Base-by-base conservation (phyloP, 2,113 vertebrate genomes). In the Sebastes fasciatus region DNA sequence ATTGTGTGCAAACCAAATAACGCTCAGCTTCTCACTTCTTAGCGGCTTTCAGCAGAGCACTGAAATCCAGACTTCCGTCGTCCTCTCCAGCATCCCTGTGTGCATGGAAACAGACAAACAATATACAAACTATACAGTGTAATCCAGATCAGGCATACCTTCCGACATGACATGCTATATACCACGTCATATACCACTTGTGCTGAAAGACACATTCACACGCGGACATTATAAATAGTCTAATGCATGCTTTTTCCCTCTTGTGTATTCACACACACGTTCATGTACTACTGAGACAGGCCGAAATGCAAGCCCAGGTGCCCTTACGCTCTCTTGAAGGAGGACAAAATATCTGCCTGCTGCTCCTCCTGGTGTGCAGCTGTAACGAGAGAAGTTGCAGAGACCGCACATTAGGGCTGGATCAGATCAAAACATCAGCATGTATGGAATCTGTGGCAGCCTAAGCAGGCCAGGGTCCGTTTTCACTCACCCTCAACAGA, bases 21-120 rank as follows among this genome's bases (percentile, higher is more conserved):
- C 6, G 3, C 11, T 13, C 5, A 45, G 40, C 1, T n/a, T 68
- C 92, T 93, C 72, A 98, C 97, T 94, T 96, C 91, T 98, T 98
- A 34, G 94, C n/a, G 0, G 95, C 94, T 92, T 97, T 98, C 48
- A 98, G 93, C 79, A 98, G 86, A 46, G 95, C 86, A 2, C 97
- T 98, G 92, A 98, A 98, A 70, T 98, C 97, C 93, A 98, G 94
- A 1, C 96, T 95, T 3, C 97, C 97, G 0, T 95, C 95, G 1
- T 94, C 90, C 10, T 98, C 96, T 7, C 95, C 91, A 65, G 82
- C 95, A 51, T 96, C 96, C 2, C 97, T 98, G 86, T 54, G 43
- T 76, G 14, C 66, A 43, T 34, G 49, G 42, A 81, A 86, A 76
- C 51, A 79, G 42, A 81, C 9, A 65, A 62, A 26, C 2, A 69